Evolutionary conservation across 2,888 invertebrate species (phyloP).

Genomic region (Yponomeuta sedellus): DNA sequence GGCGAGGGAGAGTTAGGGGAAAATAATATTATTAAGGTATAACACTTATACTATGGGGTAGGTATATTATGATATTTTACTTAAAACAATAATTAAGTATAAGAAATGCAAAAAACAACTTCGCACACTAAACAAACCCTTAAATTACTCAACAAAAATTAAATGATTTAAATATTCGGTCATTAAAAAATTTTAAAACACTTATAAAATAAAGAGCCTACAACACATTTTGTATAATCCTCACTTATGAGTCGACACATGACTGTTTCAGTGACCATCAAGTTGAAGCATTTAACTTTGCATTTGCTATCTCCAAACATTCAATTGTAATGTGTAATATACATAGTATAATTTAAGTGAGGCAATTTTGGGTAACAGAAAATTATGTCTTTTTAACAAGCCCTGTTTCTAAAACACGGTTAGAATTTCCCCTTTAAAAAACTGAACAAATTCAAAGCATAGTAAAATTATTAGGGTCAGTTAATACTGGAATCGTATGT

Average conservation of each 20-base stretch:
- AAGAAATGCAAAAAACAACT: background rate
- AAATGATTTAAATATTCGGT: background rate
- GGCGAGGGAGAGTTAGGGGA: background rate
- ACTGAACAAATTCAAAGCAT: too few relatives aligned
- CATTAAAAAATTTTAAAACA: background rate
- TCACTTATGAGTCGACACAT: background rate
- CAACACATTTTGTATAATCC: background rate
- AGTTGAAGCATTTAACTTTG: too few relatives aligned
- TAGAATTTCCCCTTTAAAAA: too few relatives aligned
- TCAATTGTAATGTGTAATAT: too few relatives aligned
- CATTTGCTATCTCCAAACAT: too few relatives aligned
- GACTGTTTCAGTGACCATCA: background rate
- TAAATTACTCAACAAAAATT: background rate
- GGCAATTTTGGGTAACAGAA: too few relatives aligned
- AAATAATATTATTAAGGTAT: background rate
- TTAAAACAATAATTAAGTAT: constrained; percentile 1
- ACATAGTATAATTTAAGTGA: too few relatives aligned
- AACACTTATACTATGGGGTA: background rate
- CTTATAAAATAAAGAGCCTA: background rate
- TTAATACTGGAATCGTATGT: too few relatives aligned
- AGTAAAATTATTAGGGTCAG: too few relatives aligned
- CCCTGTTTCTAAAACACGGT: too few relatives aligned
- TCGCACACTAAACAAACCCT: background rate
- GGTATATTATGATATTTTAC: background rate
- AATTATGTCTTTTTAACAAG: too few relatives aligned